Percentiles rank a stretch among this genome's conserved stretches.
Evolutionary conservation across 2,888 invertebrate species (phyloP).

Genomic region (Zhuqinia jingwanae): DNA sequence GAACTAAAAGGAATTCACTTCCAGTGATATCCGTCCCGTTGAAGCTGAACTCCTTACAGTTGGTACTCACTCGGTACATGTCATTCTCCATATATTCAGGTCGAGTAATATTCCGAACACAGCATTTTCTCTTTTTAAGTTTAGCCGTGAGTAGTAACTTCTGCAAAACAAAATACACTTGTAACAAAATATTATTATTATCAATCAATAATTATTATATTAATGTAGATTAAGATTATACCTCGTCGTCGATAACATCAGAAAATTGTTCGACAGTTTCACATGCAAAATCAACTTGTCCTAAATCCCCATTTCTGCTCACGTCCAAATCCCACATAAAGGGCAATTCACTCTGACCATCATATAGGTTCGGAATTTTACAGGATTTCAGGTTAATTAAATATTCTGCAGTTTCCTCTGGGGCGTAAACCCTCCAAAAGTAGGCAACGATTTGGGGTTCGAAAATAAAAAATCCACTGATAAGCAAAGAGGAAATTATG

Average conservation of each 20-base stretch:
- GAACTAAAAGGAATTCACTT: slow-evolving; percentile 51
- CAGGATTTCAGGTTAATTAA: slow-evolving; percentile 30
- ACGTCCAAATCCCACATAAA: slow-evolving; percentile 45
- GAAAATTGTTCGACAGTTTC: slow-evolving; percentile 24
- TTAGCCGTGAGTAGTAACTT: slow-evolving; percentile 5
- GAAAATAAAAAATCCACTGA: slow-evolving; percentile 38
- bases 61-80: slow-evolving; percentile 43
- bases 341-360: slow-evolving; percentile 47
- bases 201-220: too few relatives aligned
- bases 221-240: slow-evolving; percentile 9
- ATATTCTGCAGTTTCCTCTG: slow-evolving; percentile 44
- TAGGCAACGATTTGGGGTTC: slow-evolving; percentile 21
- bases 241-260: slow-evolving; percentile 33
- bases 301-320: not conserved
- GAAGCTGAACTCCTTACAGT: not conserved
- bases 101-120: slow-evolving; percentile 56
- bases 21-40: slow-evolving; percentile 42
- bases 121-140: slow-evolving; percentile 45
- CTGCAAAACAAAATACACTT: slow-evolving; percentile 34
- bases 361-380: slow-evolving; percentile 34
- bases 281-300: slow-evolving; percentile 17
- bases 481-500: slow-evolving; percentile 6
- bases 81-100: slow-evolving; percentile 39
- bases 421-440: slow-evolving; percentile 36
- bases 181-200: too few relatives aligned